Conservation (phyloP, 1,140 invertebrate genomes). For the Pseudomyrmex cubaensis region DNA sequence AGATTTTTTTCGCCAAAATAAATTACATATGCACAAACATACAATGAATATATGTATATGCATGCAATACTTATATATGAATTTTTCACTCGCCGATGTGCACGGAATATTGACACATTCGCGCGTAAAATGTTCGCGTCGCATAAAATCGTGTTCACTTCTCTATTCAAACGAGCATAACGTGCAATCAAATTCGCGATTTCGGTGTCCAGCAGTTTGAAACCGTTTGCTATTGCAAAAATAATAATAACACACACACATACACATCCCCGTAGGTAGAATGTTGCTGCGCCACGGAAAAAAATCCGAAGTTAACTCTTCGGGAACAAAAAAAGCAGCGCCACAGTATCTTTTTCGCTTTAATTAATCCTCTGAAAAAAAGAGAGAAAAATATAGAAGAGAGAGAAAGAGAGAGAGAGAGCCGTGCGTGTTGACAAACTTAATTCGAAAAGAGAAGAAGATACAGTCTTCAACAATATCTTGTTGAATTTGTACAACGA, state of each 20-base stretch:
- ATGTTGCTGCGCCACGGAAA: not conserved
- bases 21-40: not conserved
- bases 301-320: not conserved
- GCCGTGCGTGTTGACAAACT: not conserved
- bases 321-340: not conserved
- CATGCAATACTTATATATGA: not conserved
- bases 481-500: not conserved
- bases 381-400: no score
- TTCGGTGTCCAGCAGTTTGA: not conserved
- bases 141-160: conserved; percentile 35
- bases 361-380: no score
- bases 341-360: not conserved
- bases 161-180: not conserved
- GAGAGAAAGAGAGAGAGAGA: not conserved
- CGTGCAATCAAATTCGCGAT: not conserved
- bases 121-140: conserved; percentile 14
- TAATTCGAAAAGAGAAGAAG: not conserved
- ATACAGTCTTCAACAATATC: not conserved
- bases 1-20: not conserved
- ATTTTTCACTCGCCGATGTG: conserved; percentile 25
- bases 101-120: not conserved
- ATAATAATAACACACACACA: not conserved
- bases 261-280: not conserved
- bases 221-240: not conserved
- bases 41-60: not conserved